phyloP scores from a whole-genome alignment of 2,888 invertebrate genomes.

The Chrysomela aeneicollis region DNA sequence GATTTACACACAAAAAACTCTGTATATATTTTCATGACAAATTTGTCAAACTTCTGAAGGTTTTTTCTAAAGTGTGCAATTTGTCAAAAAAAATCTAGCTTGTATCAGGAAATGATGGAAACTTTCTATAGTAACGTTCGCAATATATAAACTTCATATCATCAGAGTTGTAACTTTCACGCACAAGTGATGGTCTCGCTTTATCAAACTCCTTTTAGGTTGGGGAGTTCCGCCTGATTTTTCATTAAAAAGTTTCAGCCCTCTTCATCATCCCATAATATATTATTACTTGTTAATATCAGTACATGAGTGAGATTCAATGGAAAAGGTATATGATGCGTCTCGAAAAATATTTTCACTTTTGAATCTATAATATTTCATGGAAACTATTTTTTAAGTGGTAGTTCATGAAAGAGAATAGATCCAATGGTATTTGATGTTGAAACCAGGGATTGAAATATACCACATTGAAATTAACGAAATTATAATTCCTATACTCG shows the following conservation, averaged over 20 bases:
- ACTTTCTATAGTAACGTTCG: conserved; percentile 8
- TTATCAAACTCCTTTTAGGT: conserved; percentile 34
- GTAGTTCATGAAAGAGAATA: too few species aligned
- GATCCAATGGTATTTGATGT: too few species aligned
- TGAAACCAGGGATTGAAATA: too few species aligned
- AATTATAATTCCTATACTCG: too few species aligned
- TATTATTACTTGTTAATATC: neutral
- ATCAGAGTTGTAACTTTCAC: conserved; percentile 27
- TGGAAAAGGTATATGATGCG: neutral
- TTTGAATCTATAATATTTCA: neutral
- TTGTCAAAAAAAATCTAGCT: neutral
- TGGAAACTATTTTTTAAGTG: too few species aligned
- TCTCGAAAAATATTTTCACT: neutral
- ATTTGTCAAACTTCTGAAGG: too few species aligned
- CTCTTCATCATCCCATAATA: conserved; percentile 3
- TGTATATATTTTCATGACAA: too few species aligned
- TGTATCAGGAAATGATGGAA: conserved; percentile 17
- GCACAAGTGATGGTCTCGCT: conserved; percentile 27
- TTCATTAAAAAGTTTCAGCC: conserved; percentile 20
- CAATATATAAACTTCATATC: conserved; percentile 25
- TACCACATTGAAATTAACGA: too few species aligned
- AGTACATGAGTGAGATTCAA: neutral
- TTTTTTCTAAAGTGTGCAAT: too few species aligned
- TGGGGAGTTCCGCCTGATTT: conserved; percentile 12
- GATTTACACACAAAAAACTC: too few species aligned